Base-by-base conservation (phyloP, 2,888 invertebrate genomes). In the Hemaris fuciformis region DNA sequence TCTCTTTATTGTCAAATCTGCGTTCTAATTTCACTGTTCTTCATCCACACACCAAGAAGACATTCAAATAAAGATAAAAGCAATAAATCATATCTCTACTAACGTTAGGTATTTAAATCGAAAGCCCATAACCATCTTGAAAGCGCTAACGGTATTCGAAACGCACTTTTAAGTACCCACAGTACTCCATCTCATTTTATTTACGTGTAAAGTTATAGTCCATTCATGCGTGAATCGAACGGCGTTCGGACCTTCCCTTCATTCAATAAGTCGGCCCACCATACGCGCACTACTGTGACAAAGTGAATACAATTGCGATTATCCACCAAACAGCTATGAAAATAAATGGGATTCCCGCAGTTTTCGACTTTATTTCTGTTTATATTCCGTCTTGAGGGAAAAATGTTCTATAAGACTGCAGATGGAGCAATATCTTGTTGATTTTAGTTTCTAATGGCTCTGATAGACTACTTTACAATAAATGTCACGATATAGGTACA, bases 171-270 rank as follows among this genome's bases (percentile, higher is more conserved):
- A 53, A 53, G 31, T 31, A 15, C 23, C 15, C 31, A 41, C 46
- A 60, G 18, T 48, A 25, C 41, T 22, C n/a, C 46, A 15, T 38
- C 42, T 53, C 38, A 15, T 48, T 60, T 41, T 41, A 41, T 53
- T 59, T 38, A 15, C 46, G 41, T 53, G 66, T 66, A 31, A 64
- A 82, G 85, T 91, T 88, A 91, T 88, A 76, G 86, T 83, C 91
- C 83, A 91, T 91, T 91, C 88, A 90, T 83, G 71, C 75, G 70
- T 72, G 70, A 88, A 88, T 88, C 84, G 83, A 85, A 87, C 80
- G 80, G 72, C 42, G 77, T 79, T 80, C 72, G 53, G 77, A 15
- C 53, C 82, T 80, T 85, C 83, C 84, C 81, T 81, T 84, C 88
- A 70, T 73, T 75, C 77, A 81, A 79, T 78, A 78, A 76, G 73